A percentile compares a stretch with the other conserved stretches of the same genome.
phyloP scores from a whole-genome alignment of 2,113 vertebrate species.

The Passer domesticus region DNA sequence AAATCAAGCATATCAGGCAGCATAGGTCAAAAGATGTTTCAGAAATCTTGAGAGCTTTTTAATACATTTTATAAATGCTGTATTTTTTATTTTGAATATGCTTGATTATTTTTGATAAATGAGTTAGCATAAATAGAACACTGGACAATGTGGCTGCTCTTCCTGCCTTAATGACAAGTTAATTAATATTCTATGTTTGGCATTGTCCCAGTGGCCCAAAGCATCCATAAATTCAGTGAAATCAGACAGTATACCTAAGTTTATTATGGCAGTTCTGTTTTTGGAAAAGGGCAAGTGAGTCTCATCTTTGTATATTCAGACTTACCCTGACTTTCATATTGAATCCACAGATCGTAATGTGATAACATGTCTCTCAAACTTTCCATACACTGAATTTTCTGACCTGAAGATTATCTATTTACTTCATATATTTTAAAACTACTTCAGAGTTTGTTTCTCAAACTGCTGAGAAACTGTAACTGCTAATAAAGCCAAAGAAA shows the following conservation, averaged over 20 bases:
- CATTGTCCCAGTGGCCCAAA: background rate
- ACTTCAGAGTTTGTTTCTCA: background rate
- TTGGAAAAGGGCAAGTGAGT: background rate
- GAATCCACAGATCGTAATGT: background rate
- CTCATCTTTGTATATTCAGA: background rate
- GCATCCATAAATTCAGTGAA: background rate
- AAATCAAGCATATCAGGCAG: background rate
- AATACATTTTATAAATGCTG: background rate
- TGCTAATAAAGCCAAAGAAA: background rate
- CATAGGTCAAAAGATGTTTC: background rate
- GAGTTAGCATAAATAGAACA: background rate
- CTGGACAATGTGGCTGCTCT: background rate
- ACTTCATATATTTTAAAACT: background rate
- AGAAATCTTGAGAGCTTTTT: background rate
- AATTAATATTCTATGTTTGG: background rate
- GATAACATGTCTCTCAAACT: background rate
- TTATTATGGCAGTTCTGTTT: background rate
- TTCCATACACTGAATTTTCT: background rate
- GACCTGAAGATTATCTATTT: background rate
- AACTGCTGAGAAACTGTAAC: background rate
- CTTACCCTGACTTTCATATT: background rate
- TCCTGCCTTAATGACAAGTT: background rate
- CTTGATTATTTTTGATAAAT: background rate
- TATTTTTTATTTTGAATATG: background rate
- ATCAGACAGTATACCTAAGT: background rate